Evolutionary conservation across 2,113 vertebrate species (phyloP).

Genomic region (Nymphicus hollandicus): DNA sequence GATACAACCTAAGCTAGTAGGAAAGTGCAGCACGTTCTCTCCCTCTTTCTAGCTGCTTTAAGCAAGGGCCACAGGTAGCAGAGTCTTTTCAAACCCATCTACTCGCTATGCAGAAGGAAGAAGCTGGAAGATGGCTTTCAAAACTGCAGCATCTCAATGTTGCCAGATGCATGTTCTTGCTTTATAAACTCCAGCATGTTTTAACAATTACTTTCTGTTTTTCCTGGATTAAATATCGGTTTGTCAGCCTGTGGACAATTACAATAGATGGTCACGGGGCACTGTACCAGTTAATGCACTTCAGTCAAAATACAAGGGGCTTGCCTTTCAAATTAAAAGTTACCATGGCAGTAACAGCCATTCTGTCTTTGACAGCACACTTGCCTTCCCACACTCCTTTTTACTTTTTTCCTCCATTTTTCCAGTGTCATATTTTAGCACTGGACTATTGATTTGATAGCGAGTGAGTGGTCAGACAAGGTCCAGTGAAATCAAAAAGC

Average conservation of each 20-base stretch:
- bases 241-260: conserved; percentile 63
- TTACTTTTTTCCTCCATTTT: not conserved
- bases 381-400: not conserved
- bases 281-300: conserved; percentile 25
- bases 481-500: not conserved
- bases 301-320: conserved; percentile 10
- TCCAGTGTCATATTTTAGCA: not conserved
- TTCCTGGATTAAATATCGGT: conserved; percentile 36
- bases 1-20: not conserved
- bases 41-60: not conserved
- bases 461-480: not conserved
- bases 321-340: conserved; percentile 45
- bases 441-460: not conserved
- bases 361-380: not conserved
- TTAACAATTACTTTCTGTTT: conserved; percentile 69
- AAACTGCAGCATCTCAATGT: conserved; percentile 38
- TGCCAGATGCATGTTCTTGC: conserved; percentile 38
- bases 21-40: not conserved
- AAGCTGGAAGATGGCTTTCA: not conserved
- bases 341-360: not conserved
- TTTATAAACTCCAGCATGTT: conserved; percentile 58
- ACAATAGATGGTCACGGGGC: conserved; percentile 3
- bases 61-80: not conserved
- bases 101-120: not conserved
- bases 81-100: not conserved